phyloP scores from a whole-genome alignment of 1,140 invertebrate genomes.

The Gonatopus flavifemur region DNA sequence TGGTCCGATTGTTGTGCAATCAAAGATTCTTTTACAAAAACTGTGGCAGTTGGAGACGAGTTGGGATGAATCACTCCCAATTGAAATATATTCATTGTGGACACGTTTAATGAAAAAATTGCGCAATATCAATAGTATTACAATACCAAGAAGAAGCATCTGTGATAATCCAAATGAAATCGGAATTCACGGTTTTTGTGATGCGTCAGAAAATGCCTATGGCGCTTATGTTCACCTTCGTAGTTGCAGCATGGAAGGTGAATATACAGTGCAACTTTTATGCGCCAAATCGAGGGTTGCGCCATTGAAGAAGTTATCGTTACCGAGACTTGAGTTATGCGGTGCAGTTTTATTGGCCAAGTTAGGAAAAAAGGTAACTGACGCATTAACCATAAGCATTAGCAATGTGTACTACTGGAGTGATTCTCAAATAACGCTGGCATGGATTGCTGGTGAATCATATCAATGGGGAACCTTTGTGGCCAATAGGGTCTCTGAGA shows the following conservation, averaged over 20 bases:
- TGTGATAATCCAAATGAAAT: not conserved
- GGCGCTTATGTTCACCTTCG: conserved; percentile 20
- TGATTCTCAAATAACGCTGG: conserved; percentile 21
- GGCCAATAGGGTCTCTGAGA: conserved; percentile 17
- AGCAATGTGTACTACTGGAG: conserved; percentile 13
- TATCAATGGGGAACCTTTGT: not conserved
- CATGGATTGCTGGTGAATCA: conserved; percentile 10
- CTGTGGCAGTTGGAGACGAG: conserved; percentile 24
- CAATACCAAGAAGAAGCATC: conserved; percentile 2
- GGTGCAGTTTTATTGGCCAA: too few relatives aligned
- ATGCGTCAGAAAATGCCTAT: conserved; percentile 33
- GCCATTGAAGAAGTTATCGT: conserved; percentile 35
- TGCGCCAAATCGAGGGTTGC: conserved; percentile 29
- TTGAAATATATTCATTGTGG: conserved; percentile 23
- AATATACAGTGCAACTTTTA: not conserved
- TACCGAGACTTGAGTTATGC: conserved; percentile 23
- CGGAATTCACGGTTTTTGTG: conserved; percentile 30
- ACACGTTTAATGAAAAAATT: conserved; percentile 7
- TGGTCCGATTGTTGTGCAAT: conserved; percentile 32
- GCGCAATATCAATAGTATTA: conserved; percentile 5
- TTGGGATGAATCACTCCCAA: conserved; percentile 35
- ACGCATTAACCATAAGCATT: not conserved
- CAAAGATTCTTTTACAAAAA: conserved; percentile 38
- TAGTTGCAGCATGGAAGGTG: conserved; percentile 2
- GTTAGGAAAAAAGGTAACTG: not conserved